Conservation (phyloP, 2,888 invertebrate species). For the Embidobia sp. region DNA sequence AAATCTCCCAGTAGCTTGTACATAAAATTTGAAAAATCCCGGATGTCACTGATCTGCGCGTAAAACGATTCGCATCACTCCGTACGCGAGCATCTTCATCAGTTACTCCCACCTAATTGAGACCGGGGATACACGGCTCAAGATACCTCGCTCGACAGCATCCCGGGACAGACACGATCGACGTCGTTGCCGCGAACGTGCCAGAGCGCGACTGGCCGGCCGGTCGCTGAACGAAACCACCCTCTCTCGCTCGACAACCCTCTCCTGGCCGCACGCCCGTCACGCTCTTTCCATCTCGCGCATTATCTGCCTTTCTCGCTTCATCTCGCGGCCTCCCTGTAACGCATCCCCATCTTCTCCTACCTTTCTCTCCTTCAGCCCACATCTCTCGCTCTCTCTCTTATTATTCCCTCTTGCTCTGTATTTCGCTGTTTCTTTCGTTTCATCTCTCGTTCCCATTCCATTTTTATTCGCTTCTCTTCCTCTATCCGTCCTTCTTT, state of each 20-base stretch:
- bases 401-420: background rate
- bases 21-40: no score
- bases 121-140: conserved; percentile 51
- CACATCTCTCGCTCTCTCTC: conserved; percentile 2
- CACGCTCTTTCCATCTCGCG: conserved; percentile 40
- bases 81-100: no score
- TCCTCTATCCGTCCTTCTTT: background rate
- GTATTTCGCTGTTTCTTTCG: conserved; percentile 40
- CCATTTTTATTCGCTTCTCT: conserved; percentile 18
- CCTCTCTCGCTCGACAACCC: conserved; percentile 66
- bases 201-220: conserved; percentile 79
- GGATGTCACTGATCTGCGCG: no score
- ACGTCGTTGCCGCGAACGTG: conserved; percentile 71
- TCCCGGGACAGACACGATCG: conserved; percentile 63
- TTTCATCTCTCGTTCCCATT: conserved; percentile 29
- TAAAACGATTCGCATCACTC: no score
- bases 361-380: conserved; percentile 22
- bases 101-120: no score
- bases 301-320: conserved; percentile 38
- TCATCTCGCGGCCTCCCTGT: conserved; percentile 48
- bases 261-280: conserved; percentile 24
- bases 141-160: conserved; percentile 65
- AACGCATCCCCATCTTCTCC: conserved; percentile 27
- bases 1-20: no score
- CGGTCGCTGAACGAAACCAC: conserved; percentile 71